These are phyloP conservation scores for Hozukius guyotensis DNA, from an alignment of 2,797 vertebrate species.

Conservation along the genomic window DNA sequence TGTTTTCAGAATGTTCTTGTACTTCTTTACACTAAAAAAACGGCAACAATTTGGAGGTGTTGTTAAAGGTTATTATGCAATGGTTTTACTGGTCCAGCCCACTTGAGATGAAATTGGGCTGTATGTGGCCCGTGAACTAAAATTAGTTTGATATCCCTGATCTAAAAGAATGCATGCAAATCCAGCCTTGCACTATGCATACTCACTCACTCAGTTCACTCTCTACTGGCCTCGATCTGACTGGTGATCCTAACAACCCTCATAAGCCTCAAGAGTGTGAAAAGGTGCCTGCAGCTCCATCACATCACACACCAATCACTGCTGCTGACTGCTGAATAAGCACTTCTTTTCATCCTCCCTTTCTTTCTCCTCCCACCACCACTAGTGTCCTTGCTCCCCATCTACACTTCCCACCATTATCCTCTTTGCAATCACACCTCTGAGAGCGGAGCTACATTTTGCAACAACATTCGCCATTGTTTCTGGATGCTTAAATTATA, in stretches of 20 bases:
- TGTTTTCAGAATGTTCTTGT: no score
- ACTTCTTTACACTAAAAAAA: no score
- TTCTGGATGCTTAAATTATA: constrained; percentile 25
- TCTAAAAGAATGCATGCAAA: neutral
- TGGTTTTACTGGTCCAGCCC: no score
- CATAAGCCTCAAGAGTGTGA: constrained; percentile 20
- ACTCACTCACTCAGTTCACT: neutral
- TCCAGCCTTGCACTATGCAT: neutral
- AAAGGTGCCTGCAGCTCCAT: constrained; percentile 25
- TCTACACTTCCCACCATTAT: neutral
- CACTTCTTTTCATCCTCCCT: constrained; percentile 10
- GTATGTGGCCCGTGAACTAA: no score
- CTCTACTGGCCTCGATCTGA: neutral
- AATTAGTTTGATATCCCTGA: no score
- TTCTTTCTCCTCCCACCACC: constrained; percentile 9
- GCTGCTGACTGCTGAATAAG: constrained; percentile 60
- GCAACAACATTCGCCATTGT: neutral
- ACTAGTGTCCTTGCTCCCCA: neutral
- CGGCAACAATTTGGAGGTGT: no score
- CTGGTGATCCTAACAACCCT: neutral
- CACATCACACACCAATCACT: constrained; percentile 50
- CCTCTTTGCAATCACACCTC: constrained; percentile 3
- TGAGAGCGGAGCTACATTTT: constrained; percentile 5
- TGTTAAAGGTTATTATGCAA: no score
- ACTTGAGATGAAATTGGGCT: no score